These are phyloP conservation scores for Paedocypris sp. DNA, from an alignment of 2,113 vertebrate species.

Conservation along the genomic window DNA sequence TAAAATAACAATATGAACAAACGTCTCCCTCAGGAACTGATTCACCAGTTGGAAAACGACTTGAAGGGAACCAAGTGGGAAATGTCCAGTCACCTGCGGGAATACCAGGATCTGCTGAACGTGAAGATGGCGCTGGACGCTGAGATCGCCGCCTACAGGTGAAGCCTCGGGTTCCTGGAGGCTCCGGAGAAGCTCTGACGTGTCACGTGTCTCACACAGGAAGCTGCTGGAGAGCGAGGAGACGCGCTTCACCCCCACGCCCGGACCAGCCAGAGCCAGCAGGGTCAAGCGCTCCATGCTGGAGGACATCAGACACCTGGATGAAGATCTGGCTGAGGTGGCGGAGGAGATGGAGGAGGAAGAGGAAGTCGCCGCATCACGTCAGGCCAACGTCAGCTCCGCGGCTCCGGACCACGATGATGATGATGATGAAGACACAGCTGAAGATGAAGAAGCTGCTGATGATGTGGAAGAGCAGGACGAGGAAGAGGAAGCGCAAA, in stretches of 20 bases:
- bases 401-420: background rate
- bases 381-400: background rate
- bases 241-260: constrained; percentile 68
- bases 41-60: constrained; percentile 75
- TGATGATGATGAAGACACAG: constrained; percentile 3
- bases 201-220: too few species aligned
- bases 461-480: background rate
- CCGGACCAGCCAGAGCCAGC: constrained; percentile 3
- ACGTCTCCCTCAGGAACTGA: constrained; percentile 60
- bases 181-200: too few species aligned
- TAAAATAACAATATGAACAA: too few species aligned
- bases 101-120: constrained; percentile 89
- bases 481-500: background rate
- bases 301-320: constrained; percentile 16
- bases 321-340: constrained; percentile 24
- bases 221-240: constrained; percentile 91
- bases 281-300: constrained; percentile 13
- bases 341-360: constrained; percentile 7
- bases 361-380: background rate
- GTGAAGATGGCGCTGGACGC: constrained; percentile 93
- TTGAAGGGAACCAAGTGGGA: constrained; percentile 78
- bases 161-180: too few species aligned
- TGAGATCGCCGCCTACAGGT: constrained; percentile 91
- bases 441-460: background rate
- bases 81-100: constrained; percentile 82